A percentile compares a stretch with the other conserved stretches of the same genome.
phyloP scores from a whole-genome alignment of 1,140 invertebrate species.

The Phymorhynchus buccinoides region DNA sequence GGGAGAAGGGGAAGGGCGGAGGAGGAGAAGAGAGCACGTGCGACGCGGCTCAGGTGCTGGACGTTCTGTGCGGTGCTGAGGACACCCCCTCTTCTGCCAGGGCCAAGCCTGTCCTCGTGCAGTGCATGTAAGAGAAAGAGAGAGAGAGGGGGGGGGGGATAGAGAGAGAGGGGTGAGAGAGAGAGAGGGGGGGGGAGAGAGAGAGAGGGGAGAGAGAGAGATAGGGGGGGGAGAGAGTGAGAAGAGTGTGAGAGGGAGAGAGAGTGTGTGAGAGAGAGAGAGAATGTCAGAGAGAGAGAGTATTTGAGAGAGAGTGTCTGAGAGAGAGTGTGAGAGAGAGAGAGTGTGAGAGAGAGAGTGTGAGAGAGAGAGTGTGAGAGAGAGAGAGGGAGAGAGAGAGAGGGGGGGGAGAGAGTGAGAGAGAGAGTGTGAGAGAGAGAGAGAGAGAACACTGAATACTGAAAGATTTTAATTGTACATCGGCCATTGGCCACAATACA shows the following conservation, averaged over 20 bases:
- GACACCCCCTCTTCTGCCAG: background rate
- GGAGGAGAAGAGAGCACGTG: background rate
- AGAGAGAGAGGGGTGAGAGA: no score
- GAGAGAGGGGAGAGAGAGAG: background rate
- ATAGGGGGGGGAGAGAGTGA: background rate
- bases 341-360: no score
- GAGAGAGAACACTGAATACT: no score
- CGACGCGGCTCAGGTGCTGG: background rate
- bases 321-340: no score
- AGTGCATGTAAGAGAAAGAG: conserved; percentile 26
- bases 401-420: no score
- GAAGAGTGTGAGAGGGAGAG: background rate
- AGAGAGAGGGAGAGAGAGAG: no score
- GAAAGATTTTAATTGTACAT: no score
- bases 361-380: no score
- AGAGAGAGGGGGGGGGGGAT: background rate
- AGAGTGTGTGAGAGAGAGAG: background rate
- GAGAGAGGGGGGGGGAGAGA: no score
- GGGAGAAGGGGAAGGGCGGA: background rate
- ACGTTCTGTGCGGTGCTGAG: background rate
- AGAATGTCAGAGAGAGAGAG: no score
- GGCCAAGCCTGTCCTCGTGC: conserved; percentile 1
- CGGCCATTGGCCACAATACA: no score
- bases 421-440: no score
- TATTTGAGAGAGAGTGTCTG: background rate